Percentiles rank a stretch among this genome's conserved stretches.
These are phyloP conservation scores for Pammene aurita DNA, from an alignment of 2,888 invertebrate species.

Conservation along the genomic window DNA sequence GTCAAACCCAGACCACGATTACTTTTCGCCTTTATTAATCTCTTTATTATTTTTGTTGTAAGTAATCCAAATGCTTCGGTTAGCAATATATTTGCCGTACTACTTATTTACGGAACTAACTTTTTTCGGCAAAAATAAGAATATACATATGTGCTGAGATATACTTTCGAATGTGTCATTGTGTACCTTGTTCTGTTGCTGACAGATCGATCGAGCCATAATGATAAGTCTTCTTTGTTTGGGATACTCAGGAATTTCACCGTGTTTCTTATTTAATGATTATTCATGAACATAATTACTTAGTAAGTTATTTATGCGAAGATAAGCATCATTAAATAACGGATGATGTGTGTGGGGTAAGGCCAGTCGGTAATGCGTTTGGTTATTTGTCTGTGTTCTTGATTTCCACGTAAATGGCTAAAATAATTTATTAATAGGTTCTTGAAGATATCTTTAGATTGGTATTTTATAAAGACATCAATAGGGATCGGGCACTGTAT, in stretches of 20 bases:
- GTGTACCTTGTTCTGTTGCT: not conserved
- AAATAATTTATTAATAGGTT: slow-evolving; percentile 1
- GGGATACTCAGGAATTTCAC: not conserved
- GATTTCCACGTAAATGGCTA: slow-evolving; percentile 16
- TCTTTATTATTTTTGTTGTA: too few species aligned
- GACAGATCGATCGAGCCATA: not conserved
- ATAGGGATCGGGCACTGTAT: too few species aligned
- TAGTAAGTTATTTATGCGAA: not conserved
- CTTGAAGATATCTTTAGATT: not conserved
- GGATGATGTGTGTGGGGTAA: not conserved
- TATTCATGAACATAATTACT: slow-evolving; percentile 12
- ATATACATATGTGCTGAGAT: too few species aligned
- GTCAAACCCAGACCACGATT: too few species aligned
- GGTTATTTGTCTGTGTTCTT: slow-evolving; percentile 14
- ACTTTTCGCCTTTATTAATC: too few species aligned
- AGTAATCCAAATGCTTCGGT: too few species aligned
- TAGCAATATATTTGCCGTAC: too few species aligned
- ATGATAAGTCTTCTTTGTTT: not conserved
- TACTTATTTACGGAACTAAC: too few species aligned
- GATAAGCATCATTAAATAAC: not conserved
- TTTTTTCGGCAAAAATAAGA: too few species aligned
- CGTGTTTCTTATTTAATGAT: not conserved
- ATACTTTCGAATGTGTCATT: not conserved
- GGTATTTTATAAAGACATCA: not conserved
- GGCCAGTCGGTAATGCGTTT: slow-evolving; percentile 3